Evolutionary conservation across 2,113 vertebrate species (phyloP), one percentile per base, ranked within the genome.

Genomic region (Ondatra zibethicus): DNA sequence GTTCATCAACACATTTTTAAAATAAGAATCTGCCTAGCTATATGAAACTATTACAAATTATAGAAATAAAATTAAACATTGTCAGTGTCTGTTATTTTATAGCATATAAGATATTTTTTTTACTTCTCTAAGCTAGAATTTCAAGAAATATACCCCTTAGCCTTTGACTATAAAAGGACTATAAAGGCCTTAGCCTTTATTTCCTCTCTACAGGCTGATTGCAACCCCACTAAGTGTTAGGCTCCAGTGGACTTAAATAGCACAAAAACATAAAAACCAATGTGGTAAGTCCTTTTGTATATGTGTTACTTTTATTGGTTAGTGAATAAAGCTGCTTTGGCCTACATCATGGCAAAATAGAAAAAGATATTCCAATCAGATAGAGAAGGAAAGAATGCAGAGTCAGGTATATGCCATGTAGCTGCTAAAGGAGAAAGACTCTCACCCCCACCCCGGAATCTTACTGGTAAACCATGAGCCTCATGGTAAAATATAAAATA

Each of bases 51-150:
- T 77, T 89, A 61, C 39, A 91, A 3, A 25, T n/a, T 65, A 5
- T 33, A 63, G 45, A 75, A 94, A 87, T 78, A 91, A 96, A 90
- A 93, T 80, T 63, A 70, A 93, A 65, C 47, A 66, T 9, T 27
- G 66, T 50, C 89, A 39, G 72, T 82, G 5, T 92, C 97, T 93
- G 52, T 86, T 87, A n/a, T 93, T 95, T 73, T 92, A 90, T 88
- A 92, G 88, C 29, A 90, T 66, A 90, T 77, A 97, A 88, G 68
- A 19, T n/a, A 77, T 33, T 3, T 17, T 78, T 27, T n/a, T 23
- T 65, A 91, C n/a, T 65, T 94, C 50, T 81, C 39, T 58, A 87
- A 78, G 36, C 36, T 89, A 89, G 63, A 86, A 93, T 96, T 93
- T 88, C 50, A 93, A 93, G 78, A 95, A 92, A 75, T 29, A 45